Evolutionary conservation across 2,113 vertebrate genomes (phyloP), one percentile per base, ranked within the genome.

Genomic region (Colaptes auratus): DNA sequence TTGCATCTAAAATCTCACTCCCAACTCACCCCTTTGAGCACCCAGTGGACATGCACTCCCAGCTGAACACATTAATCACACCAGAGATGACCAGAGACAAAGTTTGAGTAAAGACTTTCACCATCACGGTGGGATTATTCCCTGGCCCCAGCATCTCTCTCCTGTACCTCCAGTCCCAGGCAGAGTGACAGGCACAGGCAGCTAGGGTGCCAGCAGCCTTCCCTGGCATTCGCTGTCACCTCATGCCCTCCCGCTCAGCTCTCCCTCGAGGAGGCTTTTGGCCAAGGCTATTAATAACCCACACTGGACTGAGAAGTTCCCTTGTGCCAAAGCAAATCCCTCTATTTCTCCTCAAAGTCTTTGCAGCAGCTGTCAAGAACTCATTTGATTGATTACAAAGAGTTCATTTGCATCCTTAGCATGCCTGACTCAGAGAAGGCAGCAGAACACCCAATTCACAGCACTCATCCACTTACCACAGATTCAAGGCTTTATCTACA

Each of bases 221-320:
- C 56, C 79, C 44, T 25, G 31, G 24, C 59, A 10, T 1, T 19
- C 27, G 9, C 4, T 50, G 53, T 70, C 79, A 46, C 56, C 17
- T 24, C 6, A 1, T 64, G 21, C 39, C 64, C 60, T 35, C 48
- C 56, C 64, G 48, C 6, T 53, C 84, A 81, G 63, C 46, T 65
- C 66, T 52, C 18, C 1, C 75, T 61, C 58, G 1, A 67, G 64
- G 72, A 31, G 36, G 79, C 82, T 77, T 31, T 60, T 33, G 84
- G 76, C 91, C 96, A 89, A 82, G 61, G 50, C 78, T 90, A 80
- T 94, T 82, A 87, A 90, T 91, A 93, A 91, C 56, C 15, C 4
- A 20, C 77, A 27, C 18, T 2, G 17, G 0, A 0, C 9, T 46
- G 35, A 75, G 55, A 92, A 75, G 82, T 58, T 66, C 61, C 52